A percentile compares a stretch with the other conserved stretches of the same genome.
Evolutionary conservation across 53 echinoderm and acorn worm species (phyloP).

Genomic region (Astropecten irregularis): DNA sequence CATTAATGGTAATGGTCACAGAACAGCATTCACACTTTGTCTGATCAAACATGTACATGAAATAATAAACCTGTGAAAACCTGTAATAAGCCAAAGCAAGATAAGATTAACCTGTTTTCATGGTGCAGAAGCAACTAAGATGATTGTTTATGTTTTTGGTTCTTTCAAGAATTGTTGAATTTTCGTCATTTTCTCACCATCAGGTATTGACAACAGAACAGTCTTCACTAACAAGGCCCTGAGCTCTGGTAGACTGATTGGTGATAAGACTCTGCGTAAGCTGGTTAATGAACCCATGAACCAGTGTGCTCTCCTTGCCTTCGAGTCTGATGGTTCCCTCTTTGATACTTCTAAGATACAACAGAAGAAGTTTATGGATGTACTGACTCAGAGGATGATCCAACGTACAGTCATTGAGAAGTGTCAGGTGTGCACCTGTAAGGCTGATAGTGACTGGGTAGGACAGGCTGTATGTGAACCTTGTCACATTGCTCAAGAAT

Average conservation of each 20-base stretch:
- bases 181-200: not conserved
- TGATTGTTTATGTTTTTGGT: too few species aligned
- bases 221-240: constrained; percentile 86
- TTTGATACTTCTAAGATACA: constrained; percentile 65
- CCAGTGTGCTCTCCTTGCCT: constrained; percentile 71
- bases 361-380: constrained; percentile 73
- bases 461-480: constrained; percentile 53
- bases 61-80: too few species aligned
- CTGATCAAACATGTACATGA: too few species aligned
- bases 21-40: too few species aligned
- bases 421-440: constrained; percentile 62
- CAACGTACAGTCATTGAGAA: constrained; percentile 44
- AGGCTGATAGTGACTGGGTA: constrained; percentile 30
- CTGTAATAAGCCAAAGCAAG: too few species aligned
- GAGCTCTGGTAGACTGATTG: constrained; percentile 56
- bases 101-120: too few species aligned
- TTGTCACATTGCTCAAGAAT: not conserved
- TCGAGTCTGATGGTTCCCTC: constrained; percentile 78
- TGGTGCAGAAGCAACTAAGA: too few species aligned
- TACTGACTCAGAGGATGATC: constrained; percentile 76
- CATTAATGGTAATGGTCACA: too few species aligned
- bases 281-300: constrained; percentile 65
- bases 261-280: constrained; percentile 65
- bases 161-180: too few species aligned
- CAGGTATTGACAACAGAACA: constrained; percentile 71